A percentile compares a stretch with the other conserved stretches of the same genome.
Evolutionary conservation across 2,888 invertebrate species (phyloP).

Genomic region (Acleris literana): DNA sequence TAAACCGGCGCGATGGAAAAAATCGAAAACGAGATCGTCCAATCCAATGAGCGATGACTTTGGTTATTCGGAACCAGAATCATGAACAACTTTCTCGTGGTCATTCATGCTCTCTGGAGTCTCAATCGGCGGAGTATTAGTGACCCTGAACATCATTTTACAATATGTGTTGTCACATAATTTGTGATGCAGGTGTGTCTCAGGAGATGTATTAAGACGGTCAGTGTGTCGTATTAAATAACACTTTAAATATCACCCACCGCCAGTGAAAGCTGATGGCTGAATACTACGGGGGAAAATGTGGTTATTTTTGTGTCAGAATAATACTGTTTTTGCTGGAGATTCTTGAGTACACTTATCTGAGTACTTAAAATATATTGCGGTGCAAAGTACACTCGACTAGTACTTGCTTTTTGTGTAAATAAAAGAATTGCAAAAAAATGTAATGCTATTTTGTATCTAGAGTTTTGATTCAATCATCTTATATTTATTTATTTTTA

Average conservation of each 20-base stretch:
- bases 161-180: constrained; percentile 53
- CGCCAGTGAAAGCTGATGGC: constrained; percentile 65
- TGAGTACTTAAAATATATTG: constrained; percentile 16
- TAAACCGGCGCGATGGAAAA: constrained; percentile 58
- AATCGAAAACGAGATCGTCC: constrained; percentile 54
- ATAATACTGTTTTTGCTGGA: constrained; percentile 51
- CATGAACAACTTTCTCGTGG: constrained; percentile 70
- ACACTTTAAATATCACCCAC: constrained; percentile 65
- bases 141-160: constrained; percentile 42
- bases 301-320: constrained; percentile 50
- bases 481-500: too few relatives aligned
- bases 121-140: constrained; percentile 41
- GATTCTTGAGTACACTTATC: constrained; percentile 21
- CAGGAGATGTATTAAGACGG: constrained; percentile 50
- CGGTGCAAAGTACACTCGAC: constrained; percentile 1
- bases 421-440: too few relatives aligned
- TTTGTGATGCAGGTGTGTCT: constrained; percentile 52
- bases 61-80: constrained; percentile 59
- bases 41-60: constrained; percentile 54
- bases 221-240: constrained; percentile 72
- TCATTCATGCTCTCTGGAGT: constrained; percentile 54
- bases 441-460: too few relatives aligned
- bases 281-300: constrained; percentile 46
- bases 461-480: too few relatives aligned
- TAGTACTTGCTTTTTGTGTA: too few relatives aligned